Base-by-base conservation (phyloP, 2,113 vertebrate species). In the Melierax canorus region DNA sequence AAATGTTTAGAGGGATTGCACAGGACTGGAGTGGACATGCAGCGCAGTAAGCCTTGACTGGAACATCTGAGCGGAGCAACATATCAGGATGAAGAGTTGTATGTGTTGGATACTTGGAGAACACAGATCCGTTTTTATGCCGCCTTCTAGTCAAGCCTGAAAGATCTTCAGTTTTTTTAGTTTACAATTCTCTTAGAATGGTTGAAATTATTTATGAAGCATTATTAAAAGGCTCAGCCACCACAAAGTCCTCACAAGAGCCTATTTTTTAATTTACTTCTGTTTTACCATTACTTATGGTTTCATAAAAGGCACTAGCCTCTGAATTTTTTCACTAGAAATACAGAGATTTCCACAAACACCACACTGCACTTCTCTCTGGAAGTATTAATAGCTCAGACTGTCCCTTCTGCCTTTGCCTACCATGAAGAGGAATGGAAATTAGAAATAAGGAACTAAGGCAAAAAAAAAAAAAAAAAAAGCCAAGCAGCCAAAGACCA, bases 371-470 rank as follows among this genome's bases (percentile, higher is more conserved):
- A 66, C 39, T 72, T 66, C 83, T 67, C 41, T 60, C 76, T 94
- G 36, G 39, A 60, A 45, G 12, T 92, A 91, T 89, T 90, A 84
- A 92, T 87, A 96, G 85, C 32, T 88, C 74, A 53, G 21, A 43
- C 19, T 78, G 38, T 39, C 64, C 59, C 72, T 27, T 92, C 68
- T 80, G 62, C 58, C 71, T 75, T 76, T 85, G 78, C 38, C 32
- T 88, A 15, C n/a, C 55, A 75, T 15, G n/a, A 91, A 87, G 88
- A 91, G 92, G 89, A 94, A 95, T 34, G 39, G 76, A 94, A 92
- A 95, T 81, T 43, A 84, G 39, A 89, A 96, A 83, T 55, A 72
- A 88, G 86, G 94, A 96, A 93, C 76, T n/a, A 72, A 88, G 34
- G 74, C 17, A 8, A 24, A 23, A 27, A 27, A 51, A 38, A 29